Base-by-base conservation (phyloP, 2,113 vertebrate species). In the Lepus timidus region DNA sequence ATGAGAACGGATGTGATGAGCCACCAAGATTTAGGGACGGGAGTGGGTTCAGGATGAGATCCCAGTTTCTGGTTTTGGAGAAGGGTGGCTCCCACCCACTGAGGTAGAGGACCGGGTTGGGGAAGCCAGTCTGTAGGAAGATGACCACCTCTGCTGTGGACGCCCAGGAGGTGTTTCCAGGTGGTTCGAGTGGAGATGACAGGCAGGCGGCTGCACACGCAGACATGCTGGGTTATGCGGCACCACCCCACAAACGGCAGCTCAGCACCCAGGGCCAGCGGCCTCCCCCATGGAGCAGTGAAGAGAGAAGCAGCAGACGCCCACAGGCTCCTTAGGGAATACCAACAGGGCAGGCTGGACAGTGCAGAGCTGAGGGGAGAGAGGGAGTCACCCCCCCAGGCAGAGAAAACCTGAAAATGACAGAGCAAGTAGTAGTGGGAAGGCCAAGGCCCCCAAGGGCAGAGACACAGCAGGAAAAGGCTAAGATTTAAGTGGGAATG, bases 261-360 rank as follows among this genome's bases (percentile, higher is more conserved):
- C 76, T 23, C 29, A 16, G 10, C 3, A 31, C 62, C 79, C 12
- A 14, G 22, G 4, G 67, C 25, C 19, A n/a, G 12, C 29, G 65
- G 33, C 39, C n/a, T 68, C 25, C 68, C 16, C 75, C 33, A 71
- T 10, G 5, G 13, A 85, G 74, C 31, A 31, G 62, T 10, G 44
- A 64, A 67, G 44, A 73, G 27, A 27, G 49, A 73, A 62, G 64
- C 12, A 55, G 29, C 22, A 49, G 58, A 44, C 17, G 9, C 31
- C n/a, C 64, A 33, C 17, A 9, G 31, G 75, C 10, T 27, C 9
- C 3, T 65, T 33, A 31, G 52, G 64, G 75, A 58, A 68, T 29
- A 51, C 16, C 39, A 7, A 0, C 6, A 3, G 0, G 8, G 81
- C 82, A 8, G n/a, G 7, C 19, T 22, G 31, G 33, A 27, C 31